Evolutionary conservation across 2,797 vertebrate species (phyloP).

Genomic region (Carapus acus): DNA sequence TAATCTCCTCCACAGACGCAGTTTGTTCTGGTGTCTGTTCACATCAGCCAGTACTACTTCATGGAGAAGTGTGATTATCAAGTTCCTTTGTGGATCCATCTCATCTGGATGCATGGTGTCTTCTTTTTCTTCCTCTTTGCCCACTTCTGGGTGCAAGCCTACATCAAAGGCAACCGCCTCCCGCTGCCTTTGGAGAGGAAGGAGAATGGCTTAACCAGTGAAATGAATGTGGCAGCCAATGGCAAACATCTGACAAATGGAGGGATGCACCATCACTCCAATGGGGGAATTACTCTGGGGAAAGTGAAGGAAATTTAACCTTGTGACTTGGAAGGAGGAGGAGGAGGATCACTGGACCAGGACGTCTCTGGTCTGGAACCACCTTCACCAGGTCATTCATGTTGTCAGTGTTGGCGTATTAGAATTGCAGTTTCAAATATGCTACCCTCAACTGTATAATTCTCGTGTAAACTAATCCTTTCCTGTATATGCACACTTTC

Average conservation of each 20-base stretch:
- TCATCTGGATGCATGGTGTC: constrained; percentile 93
- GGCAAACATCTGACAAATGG: constrained; percentile 76
- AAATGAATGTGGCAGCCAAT: constrained; percentile 47
- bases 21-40: constrained; percentile 88
- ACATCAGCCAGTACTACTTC: constrained; percentile 98
- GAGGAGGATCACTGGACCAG: background rate
- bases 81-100: constrained; percentile 86
- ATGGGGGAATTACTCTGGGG: constrained; percentile 70
- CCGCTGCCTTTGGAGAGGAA: constrained; percentile 61
- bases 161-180: constrained; percentile 88
- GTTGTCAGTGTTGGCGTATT: constrained; percentile 4
- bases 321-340: constrained; percentile 24
- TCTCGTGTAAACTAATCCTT: constrained; percentile 21
- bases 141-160: constrained; percentile 98
- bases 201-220: constrained; percentile 51
- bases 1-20: constrained; percentile 72
- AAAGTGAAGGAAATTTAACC: constrained; percentile 89
- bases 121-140: constrained; percentile 96
- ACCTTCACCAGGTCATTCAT: constrained; percentile 14
- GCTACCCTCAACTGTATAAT: constrained; percentile 20
- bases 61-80: constrained; percentile 91
- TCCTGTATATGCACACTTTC: constrained; percentile 36
- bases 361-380: background rate
- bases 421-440: constrained; percentile 32
- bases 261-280: constrained; percentile 61